Evolutionary conservation across 1,140 invertebrate species (phyloP).

Genomic region (Cheumatopsyche charites): DNA sequence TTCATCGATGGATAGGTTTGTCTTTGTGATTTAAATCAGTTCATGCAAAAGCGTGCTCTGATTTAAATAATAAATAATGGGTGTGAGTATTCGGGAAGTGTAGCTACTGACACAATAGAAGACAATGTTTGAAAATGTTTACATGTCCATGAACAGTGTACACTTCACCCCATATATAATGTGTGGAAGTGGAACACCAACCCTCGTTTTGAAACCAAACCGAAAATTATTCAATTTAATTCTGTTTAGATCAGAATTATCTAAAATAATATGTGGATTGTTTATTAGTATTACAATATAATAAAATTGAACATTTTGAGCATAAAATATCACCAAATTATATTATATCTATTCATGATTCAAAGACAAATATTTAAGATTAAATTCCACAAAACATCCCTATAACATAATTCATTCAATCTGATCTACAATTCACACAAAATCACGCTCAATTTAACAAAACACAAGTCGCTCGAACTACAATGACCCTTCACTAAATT

Average conservation of each 20-base stretch:
- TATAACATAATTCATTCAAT: no score
- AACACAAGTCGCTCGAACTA: no score
- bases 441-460: background rate
- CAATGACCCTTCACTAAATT: slow-evolving; percentile 20
- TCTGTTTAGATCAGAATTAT: background rate
- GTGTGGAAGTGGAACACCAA: no score
- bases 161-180: background rate
- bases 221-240: background rate
- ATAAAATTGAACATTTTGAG: no score
- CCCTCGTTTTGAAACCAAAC: background rate
- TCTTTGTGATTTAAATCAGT: no score
- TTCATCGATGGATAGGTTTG: no score
- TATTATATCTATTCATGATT: no score
- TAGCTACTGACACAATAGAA: slow-evolving; percentile 36
- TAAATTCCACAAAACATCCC: no score
- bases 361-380: no score
- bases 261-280: background rate
- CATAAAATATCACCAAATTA: no score
- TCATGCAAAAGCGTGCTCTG: slow-evolving; percentile 36
- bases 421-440: no score
- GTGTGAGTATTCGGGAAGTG: slow-evolving; percentile 17
- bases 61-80: slow-evolving; percentile 48
- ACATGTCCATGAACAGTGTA: slow-evolving; percentile 43
- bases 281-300: background rate
- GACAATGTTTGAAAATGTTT: slow-evolving; percentile 48